These are phyloP conservation scores for Rhincodon typus DNA, from an alignment of 2,797 vertebrate genomes.

Conservation along the genomic window DNA sequence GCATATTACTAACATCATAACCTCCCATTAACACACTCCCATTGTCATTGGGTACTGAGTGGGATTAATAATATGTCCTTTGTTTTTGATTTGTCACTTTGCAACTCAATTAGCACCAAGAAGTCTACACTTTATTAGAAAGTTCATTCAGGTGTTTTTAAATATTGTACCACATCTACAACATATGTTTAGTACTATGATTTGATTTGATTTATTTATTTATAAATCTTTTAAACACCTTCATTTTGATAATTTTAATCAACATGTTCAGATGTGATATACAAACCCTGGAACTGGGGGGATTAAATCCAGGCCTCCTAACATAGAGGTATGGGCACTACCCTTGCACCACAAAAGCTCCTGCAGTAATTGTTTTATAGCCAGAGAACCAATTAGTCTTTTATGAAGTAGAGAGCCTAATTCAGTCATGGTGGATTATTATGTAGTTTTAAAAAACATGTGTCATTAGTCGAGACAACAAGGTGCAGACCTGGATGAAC, in stretches of 20 bases:
- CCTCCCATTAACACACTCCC: not conserved
- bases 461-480: no score
- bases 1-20: not conserved
- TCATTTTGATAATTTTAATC: no score
- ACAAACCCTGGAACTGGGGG: no score
- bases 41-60: not conserved
- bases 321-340: no score
- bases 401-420: not conserved
- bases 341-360: no score
- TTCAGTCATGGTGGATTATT: not conserved
- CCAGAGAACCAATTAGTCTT: not conserved
- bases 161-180: not conserved
- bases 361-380: not conserved
- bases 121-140: not conserved
- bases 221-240: no score
- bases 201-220: no score
- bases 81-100: not conserved
- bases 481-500: no score
- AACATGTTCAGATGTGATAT: no score
- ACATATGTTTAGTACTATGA: no score
- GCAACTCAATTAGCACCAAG: not conserved
- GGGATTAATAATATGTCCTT: not conserved
- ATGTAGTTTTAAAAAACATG: not conserved
- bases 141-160: not conserved
- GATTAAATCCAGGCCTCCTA: no score